Evolutionary conservation across 2,797 vertebrate genomes (phyloP).

Genomic region (Myoxocephalus aenaeus): DNA sequence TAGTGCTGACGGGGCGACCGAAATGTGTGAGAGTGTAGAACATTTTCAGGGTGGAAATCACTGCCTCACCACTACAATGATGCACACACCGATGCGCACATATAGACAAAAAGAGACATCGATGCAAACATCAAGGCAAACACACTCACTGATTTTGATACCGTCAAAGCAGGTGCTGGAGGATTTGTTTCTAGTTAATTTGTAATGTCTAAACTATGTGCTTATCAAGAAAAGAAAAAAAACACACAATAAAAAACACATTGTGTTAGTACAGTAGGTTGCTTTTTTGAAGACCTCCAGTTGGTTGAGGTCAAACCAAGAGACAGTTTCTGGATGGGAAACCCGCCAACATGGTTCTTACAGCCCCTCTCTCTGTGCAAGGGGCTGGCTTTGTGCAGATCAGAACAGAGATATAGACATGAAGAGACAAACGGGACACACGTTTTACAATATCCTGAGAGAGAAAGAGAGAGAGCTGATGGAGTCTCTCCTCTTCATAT

Average conservation of each 20-base stretch:
- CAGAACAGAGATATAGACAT: constrained; percentile 32
- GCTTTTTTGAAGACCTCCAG: constrained; percentile 7
- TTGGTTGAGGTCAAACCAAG: constrained; percentile 18
- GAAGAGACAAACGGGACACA: constrained; percentile 52
- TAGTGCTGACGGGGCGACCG: constrained; percentile 43
- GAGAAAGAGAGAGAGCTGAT: constrained; percentile 36
- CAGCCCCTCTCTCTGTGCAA: constrained; percentile 18
- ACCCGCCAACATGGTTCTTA: constrained; percentile 4
- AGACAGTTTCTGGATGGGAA: constrained; percentile 5
- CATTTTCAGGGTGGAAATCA: constrained; percentile 15
- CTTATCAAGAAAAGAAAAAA: not conserved
- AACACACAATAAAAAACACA: not conserved
- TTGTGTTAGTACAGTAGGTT: not conserved
- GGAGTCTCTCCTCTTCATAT: constrained; percentile 47
- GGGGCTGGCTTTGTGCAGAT: constrained; percentile 29
- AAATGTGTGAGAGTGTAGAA: constrained; percentile 41
- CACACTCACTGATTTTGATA: not conserved
- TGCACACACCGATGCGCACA: constrained; percentile 7
- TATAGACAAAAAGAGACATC: not conserved
- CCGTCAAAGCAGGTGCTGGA: not conserved
- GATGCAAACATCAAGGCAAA: constrained; percentile 1
- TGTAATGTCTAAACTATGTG: not conserved
- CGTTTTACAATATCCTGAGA: constrained; percentile 24
- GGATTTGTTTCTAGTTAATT: not conserved
- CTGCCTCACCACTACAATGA: not conserved